Evolutionary conservation across 2,797 vertebrate genomes (phyloP).

Genomic region (Enteromius mattozi): DNA sequence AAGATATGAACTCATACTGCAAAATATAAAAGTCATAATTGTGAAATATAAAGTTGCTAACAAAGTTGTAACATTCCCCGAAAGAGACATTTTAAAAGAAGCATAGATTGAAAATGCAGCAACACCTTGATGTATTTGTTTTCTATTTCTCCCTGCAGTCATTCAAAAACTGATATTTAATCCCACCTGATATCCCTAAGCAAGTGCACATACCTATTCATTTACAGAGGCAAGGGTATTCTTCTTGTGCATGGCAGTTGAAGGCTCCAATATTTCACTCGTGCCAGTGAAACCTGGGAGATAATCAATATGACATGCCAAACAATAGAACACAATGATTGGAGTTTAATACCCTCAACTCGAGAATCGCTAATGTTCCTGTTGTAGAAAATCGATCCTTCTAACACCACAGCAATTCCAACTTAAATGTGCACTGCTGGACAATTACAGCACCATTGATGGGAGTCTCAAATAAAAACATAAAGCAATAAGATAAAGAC

Average conservation of each 20-base stretch:
- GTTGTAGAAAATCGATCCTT: constrained; percentile 79
- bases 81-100: background rate
- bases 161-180: constrained; percentile 63
- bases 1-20: background rate
- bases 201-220: constrained; percentile 71
- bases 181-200: constrained; percentile 65
- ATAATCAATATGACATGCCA: constrained; percentile 84
- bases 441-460: constrained; percentile 67
- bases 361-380: constrained; percentile 80
- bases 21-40: background rate
- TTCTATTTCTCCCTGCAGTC: constrained; percentile 18
- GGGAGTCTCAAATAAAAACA: constrained; percentile 54
- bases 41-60: background rate
- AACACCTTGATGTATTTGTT: background rate
- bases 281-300: constrained; percentile 77
- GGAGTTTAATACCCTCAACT: constrained; percentile 83
- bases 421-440: constrained; percentile 61
- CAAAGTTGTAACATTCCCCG: background rate
- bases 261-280: constrained; percentile 77
- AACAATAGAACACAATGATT: constrained; percentile 82
- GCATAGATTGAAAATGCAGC: background rate
- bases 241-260: constrained; percentile 71
- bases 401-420: constrained; percentile 66
- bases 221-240: constrained; percentile 69
- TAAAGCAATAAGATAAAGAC: constrained; percentile 15